Percentiles rank a stretch among this genome's conserved stretches.
phyloP scores from a whole-genome alignment of 2,113 vertebrate species.

The Cheirogaleus medius region DNA sequence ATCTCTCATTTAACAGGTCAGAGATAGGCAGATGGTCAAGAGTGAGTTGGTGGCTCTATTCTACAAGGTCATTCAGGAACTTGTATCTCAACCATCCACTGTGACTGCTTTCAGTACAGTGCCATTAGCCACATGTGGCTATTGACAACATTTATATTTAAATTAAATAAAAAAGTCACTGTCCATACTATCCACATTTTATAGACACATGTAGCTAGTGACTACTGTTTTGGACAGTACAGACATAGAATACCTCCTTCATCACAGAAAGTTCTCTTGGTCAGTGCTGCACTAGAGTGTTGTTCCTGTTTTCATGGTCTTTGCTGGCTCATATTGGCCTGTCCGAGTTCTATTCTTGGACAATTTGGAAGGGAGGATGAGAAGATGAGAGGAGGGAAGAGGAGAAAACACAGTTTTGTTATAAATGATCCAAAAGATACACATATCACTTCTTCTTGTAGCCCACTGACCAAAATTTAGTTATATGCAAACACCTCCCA shows the following conservation, averaged over 20 bases:
- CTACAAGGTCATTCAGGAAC: neutral
- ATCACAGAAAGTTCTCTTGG: neutral
- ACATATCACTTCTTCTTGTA: neutral
- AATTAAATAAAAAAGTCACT: neutral
- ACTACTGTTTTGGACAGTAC: neutral
- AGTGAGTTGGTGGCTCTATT: neutral
- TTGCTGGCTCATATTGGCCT: neutral
- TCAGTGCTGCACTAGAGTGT: neutral
- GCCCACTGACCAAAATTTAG: neutral
- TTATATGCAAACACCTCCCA: neutral
- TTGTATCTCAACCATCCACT: neutral
- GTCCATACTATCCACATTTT: neutral
- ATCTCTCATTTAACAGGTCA: neutral
- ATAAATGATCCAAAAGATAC: neutral
- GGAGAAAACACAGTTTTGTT: neutral
- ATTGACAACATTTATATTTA: neutral
- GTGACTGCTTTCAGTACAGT: neutral
- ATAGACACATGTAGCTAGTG: neutral
- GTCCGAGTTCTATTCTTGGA: neutral
- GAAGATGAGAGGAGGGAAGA: neutral
- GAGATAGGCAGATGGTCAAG: neutral
- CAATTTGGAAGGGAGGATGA: neutral
- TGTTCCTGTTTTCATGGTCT: neutral
- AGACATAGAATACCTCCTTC: neutral
- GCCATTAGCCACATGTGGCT: neutral